phyloP scores from a whole-genome alignment of 2,888 invertebrate species.

The Heliconius charithonia region DNA sequence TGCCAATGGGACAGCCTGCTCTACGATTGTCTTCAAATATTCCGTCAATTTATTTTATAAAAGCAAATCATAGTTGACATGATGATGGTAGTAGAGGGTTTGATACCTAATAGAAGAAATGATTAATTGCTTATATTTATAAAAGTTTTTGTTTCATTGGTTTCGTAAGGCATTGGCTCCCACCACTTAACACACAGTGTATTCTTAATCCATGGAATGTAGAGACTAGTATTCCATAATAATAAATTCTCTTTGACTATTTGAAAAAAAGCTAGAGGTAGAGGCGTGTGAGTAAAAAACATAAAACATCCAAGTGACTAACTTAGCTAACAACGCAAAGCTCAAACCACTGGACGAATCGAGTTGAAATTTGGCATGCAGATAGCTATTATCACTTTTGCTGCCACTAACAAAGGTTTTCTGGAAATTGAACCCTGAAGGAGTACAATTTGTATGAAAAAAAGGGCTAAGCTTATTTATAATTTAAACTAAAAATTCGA shows the following conservation, averaged over 20 bases:
- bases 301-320: conserved; percentile 8
- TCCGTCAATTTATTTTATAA: no score
- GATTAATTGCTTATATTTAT: no score
- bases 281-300: neutral
- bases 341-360: conserved; percentile 21
- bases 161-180: neutral
- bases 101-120: no score
- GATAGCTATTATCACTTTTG: conserved; percentile 17
- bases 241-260: conserved; percentile 1
- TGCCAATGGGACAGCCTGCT: no score
- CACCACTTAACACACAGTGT: neutral
- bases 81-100: no score
- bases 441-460: neutral
- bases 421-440: neutral
- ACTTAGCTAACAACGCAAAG: conserved; percentile 19
- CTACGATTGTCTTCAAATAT: no score
- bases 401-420: conserved; percentile 3
- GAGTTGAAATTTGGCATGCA: conserved; percentile 19
- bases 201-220: neutral
- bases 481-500: no score
- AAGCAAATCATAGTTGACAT: no score
- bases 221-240: neutral
- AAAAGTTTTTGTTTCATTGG: no score
- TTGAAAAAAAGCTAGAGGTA: neutral
- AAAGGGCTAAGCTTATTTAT: neutral